Evolutionary conservation across 2,113 vertebrate species (phyloP).

Genomic region (Excalfactoria chinensis): DNA sequence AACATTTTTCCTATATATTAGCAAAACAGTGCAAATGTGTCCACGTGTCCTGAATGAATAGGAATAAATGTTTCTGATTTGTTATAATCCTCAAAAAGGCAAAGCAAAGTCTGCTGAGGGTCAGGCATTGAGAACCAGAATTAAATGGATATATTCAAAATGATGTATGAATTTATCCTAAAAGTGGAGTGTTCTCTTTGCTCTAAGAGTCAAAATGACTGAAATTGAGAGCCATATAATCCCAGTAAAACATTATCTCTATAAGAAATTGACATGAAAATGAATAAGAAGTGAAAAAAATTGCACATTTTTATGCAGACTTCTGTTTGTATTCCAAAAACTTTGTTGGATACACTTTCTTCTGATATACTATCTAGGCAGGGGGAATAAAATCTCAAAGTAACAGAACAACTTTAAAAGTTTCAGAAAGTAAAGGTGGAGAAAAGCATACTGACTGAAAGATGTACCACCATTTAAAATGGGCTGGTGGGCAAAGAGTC

Average conservation of each 20-base stretch:
- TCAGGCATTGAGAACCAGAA: not conserved
- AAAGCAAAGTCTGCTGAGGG: not conserved
- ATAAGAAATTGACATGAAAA: not conserved
- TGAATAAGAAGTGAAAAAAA: not conserved
- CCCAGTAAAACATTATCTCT: not conserved
- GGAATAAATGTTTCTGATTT: not conserved
- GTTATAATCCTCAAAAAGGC: not conserved
- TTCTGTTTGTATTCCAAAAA: not conserved
- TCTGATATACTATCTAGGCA: not conserved
- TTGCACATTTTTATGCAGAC: not conserved
- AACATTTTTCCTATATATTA: not conserved
- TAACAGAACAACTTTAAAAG: not conserved
- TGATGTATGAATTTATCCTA: not conserved
- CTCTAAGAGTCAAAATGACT: not conserved
- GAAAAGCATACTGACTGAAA: not conserved
- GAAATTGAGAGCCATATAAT: not conserved
- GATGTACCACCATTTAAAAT: not conserved
- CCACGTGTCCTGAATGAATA: not conserved
- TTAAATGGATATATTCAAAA: not conserved
- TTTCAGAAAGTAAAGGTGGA: constrained; percentile 1
- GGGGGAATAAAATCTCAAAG: not conserved
- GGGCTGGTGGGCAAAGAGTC: not conserved
- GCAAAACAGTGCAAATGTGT: not conserved
- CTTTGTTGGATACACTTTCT: not conserved
- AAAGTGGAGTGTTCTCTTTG: not conserved